Percentiles rank a stretch among this genome's conserved stretches.
Evolutionary conservation across 2,797 vertebrate genomes (phyloP).

Genomic region (Smutsia temminckii): DNA sequence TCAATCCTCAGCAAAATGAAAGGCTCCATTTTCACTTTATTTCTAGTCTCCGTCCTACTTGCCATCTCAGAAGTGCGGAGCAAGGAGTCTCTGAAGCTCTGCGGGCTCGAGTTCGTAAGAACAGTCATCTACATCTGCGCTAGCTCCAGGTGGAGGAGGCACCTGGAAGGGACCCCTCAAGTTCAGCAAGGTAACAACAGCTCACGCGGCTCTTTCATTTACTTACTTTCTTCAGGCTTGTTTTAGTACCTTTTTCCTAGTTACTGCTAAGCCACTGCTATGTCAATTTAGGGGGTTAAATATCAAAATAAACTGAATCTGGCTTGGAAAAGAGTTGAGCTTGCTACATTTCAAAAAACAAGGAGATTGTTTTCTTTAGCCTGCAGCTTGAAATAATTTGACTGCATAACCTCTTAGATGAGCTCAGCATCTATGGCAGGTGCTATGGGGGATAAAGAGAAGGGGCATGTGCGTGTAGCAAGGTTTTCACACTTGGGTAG

Average conservation of each 20-base stretch:
- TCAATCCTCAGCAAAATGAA: conserved; percentile 68
- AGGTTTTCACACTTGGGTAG: neutral
- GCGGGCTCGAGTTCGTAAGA: conserved; percentile 80
- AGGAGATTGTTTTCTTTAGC: neutral
- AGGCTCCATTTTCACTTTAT: neutral
- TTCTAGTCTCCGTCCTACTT: conserved; percentile 44
- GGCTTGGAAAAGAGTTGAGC: neutral
- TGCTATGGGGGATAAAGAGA: neutral
- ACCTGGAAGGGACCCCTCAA: neutral
- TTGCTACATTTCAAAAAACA: neutral
- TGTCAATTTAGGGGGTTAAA: neutral
- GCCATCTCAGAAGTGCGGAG: neutral
- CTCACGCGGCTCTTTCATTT: neutral
- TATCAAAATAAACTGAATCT: neutral
- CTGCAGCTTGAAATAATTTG: neutral
- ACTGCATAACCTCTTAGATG: neutral
- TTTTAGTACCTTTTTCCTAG: conserved; percentile 4
- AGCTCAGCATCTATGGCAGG: neutral
- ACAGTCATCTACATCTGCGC: conserved; percentile 82
- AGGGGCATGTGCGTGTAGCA: neutral
- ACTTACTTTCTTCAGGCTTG: neutral
- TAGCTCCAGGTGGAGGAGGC: conserved; percentile 79
- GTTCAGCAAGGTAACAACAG: conserved; percentile 29
- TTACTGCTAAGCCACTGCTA: neutral
- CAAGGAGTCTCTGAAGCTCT: conserved; percentile 76